Conservation (phyloP, 1,140 invertebrate species). For the Drosophila pallidifrons region DNA sequence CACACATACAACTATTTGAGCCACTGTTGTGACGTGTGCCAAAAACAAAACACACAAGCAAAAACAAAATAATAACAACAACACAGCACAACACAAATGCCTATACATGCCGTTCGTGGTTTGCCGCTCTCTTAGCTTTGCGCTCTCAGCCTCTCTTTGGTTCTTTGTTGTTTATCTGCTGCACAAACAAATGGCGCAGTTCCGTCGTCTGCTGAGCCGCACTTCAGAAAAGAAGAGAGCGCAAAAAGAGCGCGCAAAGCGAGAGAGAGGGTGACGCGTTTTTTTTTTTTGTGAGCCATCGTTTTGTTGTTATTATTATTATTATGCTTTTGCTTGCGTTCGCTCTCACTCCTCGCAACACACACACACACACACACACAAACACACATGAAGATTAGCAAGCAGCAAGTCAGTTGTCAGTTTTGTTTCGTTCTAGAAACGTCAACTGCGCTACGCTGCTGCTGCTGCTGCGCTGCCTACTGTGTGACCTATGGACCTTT, state of each 20-base stretch:
- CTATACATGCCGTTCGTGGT: slow-evolving; percentile 38
- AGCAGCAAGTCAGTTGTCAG: slow-evolving; percentile 41
- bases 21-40: slow-evolving; percentile 45
- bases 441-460: slow-evolving; percentile 47
- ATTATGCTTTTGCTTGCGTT: slow-evolving; percentile 20
- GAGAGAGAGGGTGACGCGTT: background rate
- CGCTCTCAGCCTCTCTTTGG: slow-evolving; percentile 6
- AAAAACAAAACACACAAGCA: slow-evolving; percentile 31
- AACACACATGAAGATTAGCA: slow-evolving; percentile 21
- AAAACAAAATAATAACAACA: slow-evolving; percentile 23
- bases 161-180: slow-evolving; percentile 38
- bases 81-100: slow-evolving; percentile 38
- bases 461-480: slow-evolving; percentile 28
- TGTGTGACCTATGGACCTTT: slow-evolving; percentile 71
- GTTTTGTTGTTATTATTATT: slow-evolving; percentile 30
- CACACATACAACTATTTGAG: slow-evolving; percentile 25
- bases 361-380: background rate
- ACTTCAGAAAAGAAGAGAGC: slow-evolving; percentile 15
- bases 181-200: slow-evolving; percentile 47
- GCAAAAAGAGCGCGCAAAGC: slow-evolving; percentile 2
- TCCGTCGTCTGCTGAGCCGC: slow-evolving; percentile 14
- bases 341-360: background rate
- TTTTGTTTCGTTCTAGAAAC: slow-evolving; percentile 68
- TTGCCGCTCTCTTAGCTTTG: slow-evolving; percentile 9
- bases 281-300: slow-evolving; percentile 16